These are phyloP conservation scores for Scaptomyza polygonia DNA, from an alignment of 2,888 invertebrate genomes.

Conservation along the genomic window DNA sequence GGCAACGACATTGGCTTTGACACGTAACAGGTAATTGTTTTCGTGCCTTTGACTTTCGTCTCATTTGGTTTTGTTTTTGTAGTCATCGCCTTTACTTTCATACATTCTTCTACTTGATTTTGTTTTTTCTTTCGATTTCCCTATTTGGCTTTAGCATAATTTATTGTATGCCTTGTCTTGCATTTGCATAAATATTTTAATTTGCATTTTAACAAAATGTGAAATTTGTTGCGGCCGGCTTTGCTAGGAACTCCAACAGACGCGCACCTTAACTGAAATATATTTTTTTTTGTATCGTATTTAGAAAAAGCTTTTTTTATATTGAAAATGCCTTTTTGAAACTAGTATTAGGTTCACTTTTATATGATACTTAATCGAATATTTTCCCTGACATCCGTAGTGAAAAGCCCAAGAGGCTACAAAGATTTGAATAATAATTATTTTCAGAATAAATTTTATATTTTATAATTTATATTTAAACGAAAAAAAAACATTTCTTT, in stretches of 20 bases:
- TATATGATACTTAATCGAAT: not conserved
- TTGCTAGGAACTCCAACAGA: slow-evolving; percentile 9
- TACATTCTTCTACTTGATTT: not conserved
- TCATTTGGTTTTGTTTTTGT: slow-evolving; percentile 50
- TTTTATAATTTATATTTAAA: too few species aligned
- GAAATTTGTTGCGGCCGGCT: slow-evolving; percentile 38
- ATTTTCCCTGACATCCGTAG: not conserved
- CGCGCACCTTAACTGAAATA: too few species aligned
- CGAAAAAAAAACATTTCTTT: not conserved
- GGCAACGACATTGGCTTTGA: slow-evolving; percentile 33
- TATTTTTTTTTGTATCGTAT: too few species aligned
- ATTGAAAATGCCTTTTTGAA: not conserved
- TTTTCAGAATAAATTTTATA: too few species aligned
- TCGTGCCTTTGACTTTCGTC: slow-evolving; percentile 35
- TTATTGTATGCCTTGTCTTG: slow-evolving; percentile 63
- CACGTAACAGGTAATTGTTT: slow-evolving; percentile 72
- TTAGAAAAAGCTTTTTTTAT: too few species aligned
- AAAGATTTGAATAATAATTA: too few species aligned
- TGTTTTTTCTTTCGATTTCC: slow-evolving; percentile 9
- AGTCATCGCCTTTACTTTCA: slow-evolving; percentile 7
- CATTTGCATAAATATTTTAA: slow-evolving; percentile 77
- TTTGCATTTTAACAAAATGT: slow-evolving; percentile 74
- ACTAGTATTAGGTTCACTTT: not conserved
- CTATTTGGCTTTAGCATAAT: slow-evolving; percentile 63
- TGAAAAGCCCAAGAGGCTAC: not conserved